Base-by-base conservation (phyloP, 2,113 vertebrate genomes). In the Bambusicola thoracicus region DNA sequence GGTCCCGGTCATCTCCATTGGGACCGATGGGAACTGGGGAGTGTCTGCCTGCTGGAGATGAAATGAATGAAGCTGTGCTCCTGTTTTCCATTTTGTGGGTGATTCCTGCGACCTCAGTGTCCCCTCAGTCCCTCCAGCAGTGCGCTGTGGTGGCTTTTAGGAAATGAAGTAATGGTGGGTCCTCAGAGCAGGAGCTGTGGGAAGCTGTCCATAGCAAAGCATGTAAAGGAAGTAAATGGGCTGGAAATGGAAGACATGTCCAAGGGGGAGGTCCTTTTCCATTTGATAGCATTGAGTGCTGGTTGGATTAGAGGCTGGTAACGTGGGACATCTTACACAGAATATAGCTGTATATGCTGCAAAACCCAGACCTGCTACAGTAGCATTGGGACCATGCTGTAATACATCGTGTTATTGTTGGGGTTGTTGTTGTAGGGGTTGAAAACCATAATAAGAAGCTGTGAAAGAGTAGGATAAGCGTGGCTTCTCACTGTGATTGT, bases 191-290 rank as follows among this genome's bases (percentile, higher is more conserved):
- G 59, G 44, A 76, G 73, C 81, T 79, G 53, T 21, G 68, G 49
- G 55, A 59, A 55, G 30, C 61, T 84, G 88, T 70, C 61, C 67
- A 76, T 74, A 83, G 83, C 74, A 91, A 93, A 90, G 51, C 70
- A 43, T 95, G 90, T 91, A 91, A 59, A 65, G 68, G 86, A 87
- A 93, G 92, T 95, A 94, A 94, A 90, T 92, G 93, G 32, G 69
- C 41, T 63, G 46, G 87, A 88, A 91, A 81, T 74, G 49, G 89
- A 85, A 94, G 89, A 79, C 55, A 46, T 66, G 83, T 84, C 72
- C 36, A 49, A 87, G 68, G 74, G 91, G 90, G 67, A 90, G 44
- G 44, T 87, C 81, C 79, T 83, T 91, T 79, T 96, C 79, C 36
- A 87, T 94, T 68, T 83, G 87, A 93, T 94, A 92, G 61, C 29